A percentile compares a stretch with the other conserved stretches of the same genome.
phyloP scores from a whole-genome alignment of 1,140 invertebrate genomes.

The Zaprionus camerounensis region DNA sequence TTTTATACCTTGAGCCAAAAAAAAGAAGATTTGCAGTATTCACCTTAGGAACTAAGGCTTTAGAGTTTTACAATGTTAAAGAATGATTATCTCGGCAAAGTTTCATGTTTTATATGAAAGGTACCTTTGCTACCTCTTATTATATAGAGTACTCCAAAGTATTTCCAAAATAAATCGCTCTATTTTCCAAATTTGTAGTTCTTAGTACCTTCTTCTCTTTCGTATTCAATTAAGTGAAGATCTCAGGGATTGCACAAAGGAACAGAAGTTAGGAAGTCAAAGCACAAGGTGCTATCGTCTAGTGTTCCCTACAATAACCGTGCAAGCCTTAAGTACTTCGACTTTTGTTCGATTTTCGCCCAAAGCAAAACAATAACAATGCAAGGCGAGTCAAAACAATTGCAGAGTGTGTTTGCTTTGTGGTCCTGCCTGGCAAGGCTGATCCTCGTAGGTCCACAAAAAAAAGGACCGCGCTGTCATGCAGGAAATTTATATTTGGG shows the following conservation, averaged over 20 bases:
- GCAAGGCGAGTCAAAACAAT: slow-evolving; percentile 47
- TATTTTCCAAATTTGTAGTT: background rate
- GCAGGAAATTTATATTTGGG: slow-evolving; percentile 68
- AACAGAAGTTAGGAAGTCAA: slow-evolving; percentile 16
- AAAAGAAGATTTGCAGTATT: too few relatives aligned
- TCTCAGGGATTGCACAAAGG: background rate
- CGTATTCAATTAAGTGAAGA: background rate
- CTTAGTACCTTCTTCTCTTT: background rate
- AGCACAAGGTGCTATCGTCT: background rate
- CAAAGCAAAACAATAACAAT: slow-evolving; percentile 37
- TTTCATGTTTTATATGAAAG: too few relatives aligned
- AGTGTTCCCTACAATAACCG: background rate
- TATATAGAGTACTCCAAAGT: too few relatives aligned
- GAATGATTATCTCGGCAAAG: too few relatives aligned
- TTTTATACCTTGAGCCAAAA: background rate
- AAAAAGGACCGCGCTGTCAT: slow-evolving; percentile 62
- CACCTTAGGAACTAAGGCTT: too few relatives aligned
- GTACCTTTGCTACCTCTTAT: too few relatives aligned
- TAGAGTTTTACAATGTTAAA: too few relatives aligned
- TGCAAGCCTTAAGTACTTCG: background rate
- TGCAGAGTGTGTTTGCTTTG: slow-evolving; percentile 26
- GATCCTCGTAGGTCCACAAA: slow-evolving; percentile 8
- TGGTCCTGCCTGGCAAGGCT: background rate
- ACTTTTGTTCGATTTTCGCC: slow-evolving; percentile 16
- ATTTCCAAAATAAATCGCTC: too few relatives aligned